Evolutionary conservation across 2,888 invertebrate species (phyloP), one percentile per base, ranked within the genome.

Genomic region (Acanthococcus lagerstroemiae): DNA sequence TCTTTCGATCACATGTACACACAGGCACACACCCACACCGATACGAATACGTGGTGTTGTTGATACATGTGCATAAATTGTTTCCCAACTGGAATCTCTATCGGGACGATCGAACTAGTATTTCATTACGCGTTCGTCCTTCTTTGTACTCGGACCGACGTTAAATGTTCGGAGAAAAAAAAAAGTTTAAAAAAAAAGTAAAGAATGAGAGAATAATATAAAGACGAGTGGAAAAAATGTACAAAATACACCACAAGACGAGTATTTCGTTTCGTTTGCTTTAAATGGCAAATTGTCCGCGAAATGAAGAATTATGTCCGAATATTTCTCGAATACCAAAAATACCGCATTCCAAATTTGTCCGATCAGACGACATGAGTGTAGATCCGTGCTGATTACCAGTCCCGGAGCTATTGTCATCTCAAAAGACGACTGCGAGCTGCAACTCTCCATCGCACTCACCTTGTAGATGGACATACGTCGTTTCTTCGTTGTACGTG

Each of bases 201-300:
- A 9, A 45, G 19, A 45, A 45, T 17, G 19, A 45, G 19, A 4
- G 4, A 5, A 17, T 19, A 45, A 45, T 45, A n/a, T 15, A 45
- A n/a, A n/a, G n/a, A n/a, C n/a, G n/a, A n/a, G n/a, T n/a, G n/a
- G n/a, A n/a, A n/a, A n/a, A n/a, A n/a, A n/a, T n/a, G n/a, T n/a
- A n/a, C n/a, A n/a, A n/a, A n/a, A n/a, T n/a, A n/a, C n/a, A n/a
- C n/a, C n/a, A 45, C 6, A 45, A 15, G 45, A 57, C 57, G 48
- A 58, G 25, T 58, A 58, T 58, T 58, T 58, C 26, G 58, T 58
- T 58, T 58, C 46, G 58, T 58, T 58, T 58, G 46, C 58, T 58
- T 48, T 58, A 58, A 58, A 58, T 58, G 58, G 58, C 58, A 58
- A 58, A 58, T 58, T 58, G 58, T 58, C 58, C 48, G 58, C 58